phyloP scores from a whole-genome alignment of 2,113 vertebrate species.

The Scatophagus argus region DNA sequence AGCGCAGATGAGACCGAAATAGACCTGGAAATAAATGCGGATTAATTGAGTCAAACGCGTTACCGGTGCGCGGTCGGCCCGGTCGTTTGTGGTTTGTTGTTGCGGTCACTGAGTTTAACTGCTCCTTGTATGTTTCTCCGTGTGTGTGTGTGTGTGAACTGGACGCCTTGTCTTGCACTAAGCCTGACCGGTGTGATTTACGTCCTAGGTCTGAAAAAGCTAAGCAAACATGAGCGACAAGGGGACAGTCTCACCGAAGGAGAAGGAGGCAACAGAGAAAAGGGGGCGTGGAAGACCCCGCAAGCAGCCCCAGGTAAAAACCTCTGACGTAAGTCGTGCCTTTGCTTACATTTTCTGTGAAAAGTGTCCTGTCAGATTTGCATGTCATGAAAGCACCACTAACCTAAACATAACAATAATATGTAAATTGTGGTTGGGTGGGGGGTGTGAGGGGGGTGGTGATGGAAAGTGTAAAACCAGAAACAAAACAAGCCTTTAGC shows the following conservation, averaged over 20 bases:
- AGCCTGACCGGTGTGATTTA: constrained; percentile 51
- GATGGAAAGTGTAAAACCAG: neutral
- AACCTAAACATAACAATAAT: neutral
- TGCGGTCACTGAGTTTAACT: constrained; percentile 57
- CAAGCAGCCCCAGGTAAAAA: constrained; percentile 90
- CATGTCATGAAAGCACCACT: neutral
- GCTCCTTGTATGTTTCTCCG: neutral
- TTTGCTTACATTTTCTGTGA: neutral
- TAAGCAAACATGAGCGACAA: constrained; percentile 93
- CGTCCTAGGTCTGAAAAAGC: constrained; percentile 56
- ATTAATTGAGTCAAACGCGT: constrained; percentile 70
- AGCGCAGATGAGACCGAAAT: constrained; percentile 59
- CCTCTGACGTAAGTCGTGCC: constrained; percentile 67
- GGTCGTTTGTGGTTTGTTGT: constrained; percentile 30
- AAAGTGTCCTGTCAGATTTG: neutral
- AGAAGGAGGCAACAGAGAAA: constrained; percentile 93
- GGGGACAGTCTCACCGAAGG: constrained; percentile 91
- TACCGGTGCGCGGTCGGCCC: constrained; percentile 48
- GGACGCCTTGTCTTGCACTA: constrained; percentile 26
- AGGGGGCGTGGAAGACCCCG: constrained; percentile 94
- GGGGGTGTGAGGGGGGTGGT: too few species aligned
- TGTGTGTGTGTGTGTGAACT: constrained; percentile 6
- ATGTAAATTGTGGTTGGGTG: too few species aligned
- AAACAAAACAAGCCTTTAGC: neutral
- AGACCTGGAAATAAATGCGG: constrained; percentile 67